Evolutionary conservation across 2,113 vertebrate species (phyloP).

Genomic region (Martes martes): DNA sequence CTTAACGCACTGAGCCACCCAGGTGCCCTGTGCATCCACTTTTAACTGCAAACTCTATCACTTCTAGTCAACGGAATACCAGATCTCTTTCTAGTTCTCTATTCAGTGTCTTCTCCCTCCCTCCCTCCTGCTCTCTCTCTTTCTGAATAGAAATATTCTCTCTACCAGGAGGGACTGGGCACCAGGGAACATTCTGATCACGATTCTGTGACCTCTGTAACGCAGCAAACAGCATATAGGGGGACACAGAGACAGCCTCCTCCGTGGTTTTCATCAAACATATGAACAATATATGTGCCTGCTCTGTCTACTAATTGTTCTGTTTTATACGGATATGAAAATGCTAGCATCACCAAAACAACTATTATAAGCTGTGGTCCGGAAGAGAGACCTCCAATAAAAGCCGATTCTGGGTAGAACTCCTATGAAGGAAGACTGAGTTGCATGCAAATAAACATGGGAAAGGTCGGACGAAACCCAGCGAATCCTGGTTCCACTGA

Average conservation of each 20-base stretch:
- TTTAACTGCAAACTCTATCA: background rate
- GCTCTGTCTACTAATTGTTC: background rate
- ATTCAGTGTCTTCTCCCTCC: background rate
- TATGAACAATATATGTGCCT: background rate
- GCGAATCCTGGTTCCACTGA: rapidly evolving
- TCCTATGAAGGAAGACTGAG: background rate
- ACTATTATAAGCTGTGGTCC: background rate
- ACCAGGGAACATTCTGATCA: background rate
- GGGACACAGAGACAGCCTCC: rapidly evolving
- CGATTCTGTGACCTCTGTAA: background rate
- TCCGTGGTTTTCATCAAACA: background rate
- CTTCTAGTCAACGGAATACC: background rate
- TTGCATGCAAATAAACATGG: background rate
- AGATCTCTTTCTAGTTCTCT: background rate
- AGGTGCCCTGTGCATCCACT: too few relatives aligned
- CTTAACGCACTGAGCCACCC: too few relatives aligned
- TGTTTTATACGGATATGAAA: background rate
- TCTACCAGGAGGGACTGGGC: background rate
- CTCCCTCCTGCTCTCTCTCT: background rate
- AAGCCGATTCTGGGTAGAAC: background rate
- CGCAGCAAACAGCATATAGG: background rate
- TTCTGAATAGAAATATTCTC: background rate
- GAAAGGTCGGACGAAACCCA: background rate
- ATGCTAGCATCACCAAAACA: background rate
- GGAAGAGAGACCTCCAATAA: background rate